phyloP scores from a whole-genome alignment of 1,140 invertebrate species.

The Neuroterus valhalla region DNA sequence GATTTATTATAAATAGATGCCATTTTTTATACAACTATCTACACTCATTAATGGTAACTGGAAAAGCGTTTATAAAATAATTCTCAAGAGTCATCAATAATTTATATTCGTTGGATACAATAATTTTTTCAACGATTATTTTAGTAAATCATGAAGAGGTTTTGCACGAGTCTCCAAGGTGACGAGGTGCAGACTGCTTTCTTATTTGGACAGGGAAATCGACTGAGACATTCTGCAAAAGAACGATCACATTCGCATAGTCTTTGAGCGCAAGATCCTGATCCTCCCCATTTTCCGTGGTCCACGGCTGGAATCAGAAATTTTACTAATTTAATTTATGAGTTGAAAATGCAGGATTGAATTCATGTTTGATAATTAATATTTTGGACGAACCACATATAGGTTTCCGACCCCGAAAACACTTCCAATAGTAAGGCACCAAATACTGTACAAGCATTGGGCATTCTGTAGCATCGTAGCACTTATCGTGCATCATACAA shows the following conservation, averaged over 20 bases:
- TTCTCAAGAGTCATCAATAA: neutral
- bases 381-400: conserved; percentile 80
- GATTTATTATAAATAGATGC: conserved; percentile 20
- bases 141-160: conserved; percentile 78
- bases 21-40: conserved; percentile 5
- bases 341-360: conserved; percentile 26
- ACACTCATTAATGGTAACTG: conserved; percentile 13
- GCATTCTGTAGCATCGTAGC: conserved; percentile 85
- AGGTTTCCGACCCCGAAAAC: conserved; percentile 82
- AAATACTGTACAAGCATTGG: conserved; percentile 89
- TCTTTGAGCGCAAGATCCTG: conserved; percentile 82
- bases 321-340: conserved; percentile 11
- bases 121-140: neutral
- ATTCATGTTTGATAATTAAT: conserved; percentile 33
- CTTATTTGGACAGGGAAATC: conserved; percentile 83
- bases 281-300: conserved; percentile 79
- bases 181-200: conserved; percentile 84
- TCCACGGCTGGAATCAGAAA: conserved; percentile 77
- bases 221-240: conserved; percentile 85
- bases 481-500: conserved; percentile 86
- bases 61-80: no score
- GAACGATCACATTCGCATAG: conserved; percentile 90
- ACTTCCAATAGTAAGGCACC: conserved; percentile 92
- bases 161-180: conserved; percentile 83
- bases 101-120: neutral